phyloP scores from a whole-genome alignment of 2,888 invertebrate genomes.

The Tipula unca region DNA sequence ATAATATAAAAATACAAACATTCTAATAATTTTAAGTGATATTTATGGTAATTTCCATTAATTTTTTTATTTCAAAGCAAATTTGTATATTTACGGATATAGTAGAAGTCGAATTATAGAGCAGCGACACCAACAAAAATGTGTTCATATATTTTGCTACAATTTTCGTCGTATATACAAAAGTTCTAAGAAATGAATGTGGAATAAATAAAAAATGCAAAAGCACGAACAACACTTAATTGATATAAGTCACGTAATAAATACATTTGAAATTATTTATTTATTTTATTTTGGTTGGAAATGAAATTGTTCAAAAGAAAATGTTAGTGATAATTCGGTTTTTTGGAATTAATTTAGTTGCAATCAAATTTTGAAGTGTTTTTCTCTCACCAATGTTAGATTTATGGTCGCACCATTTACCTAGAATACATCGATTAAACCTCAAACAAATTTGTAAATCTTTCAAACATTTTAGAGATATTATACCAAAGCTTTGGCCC shows the following conservation, averaged over 20 bases:
- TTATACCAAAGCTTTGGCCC: too few relatives aligned
- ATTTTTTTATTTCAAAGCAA: not conserved
- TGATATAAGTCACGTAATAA: not conserved
- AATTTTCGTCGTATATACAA: not conserved
- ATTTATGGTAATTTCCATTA: not conserved
- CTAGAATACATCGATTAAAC: too few relatives aligned
- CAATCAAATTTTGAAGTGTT: too few relatives aligned
- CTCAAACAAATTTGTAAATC: too few relatives aligned
- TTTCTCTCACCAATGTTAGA: too few relatives aligned
- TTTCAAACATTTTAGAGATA: too few relatives aligned
- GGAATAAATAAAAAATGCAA: not conserved
- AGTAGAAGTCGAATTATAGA: not conserved
- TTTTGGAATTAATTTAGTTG: too few relatives aligned
- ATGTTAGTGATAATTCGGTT: too few relatives aligned
- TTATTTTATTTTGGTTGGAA: not conserved
- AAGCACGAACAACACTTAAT: not conserved
- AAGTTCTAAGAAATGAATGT: not conserved
- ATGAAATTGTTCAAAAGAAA: not conserved
- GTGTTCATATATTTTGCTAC: not conserved
- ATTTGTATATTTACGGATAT: not conserved
- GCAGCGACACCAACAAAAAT: not conserved
- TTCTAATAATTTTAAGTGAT: not conserved
- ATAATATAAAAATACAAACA: too few relatives aligned
- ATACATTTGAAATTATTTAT: not conserved
- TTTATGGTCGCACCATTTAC: too few relatives aligned